phyloP scores from a whole-genome alignment of 2,888 invertebrate species.

The Ischnus inquisitorius region DNA sequence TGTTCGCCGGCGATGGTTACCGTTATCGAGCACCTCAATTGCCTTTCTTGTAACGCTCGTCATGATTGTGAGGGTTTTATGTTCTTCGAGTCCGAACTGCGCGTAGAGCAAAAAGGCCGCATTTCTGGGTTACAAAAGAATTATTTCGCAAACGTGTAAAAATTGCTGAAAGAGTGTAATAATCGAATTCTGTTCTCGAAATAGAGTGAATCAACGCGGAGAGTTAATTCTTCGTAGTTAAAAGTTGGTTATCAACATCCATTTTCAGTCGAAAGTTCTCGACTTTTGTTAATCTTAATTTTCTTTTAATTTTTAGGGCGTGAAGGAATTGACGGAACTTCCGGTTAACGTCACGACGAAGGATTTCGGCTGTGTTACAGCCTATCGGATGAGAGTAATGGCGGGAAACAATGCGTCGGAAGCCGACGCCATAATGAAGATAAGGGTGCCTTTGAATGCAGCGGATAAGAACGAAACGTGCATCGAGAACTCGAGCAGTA shows the following conservation, averaged over 20 bases:
- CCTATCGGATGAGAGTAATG: conserved; percentile 60
- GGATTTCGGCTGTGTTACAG: conserved; percentile 45
- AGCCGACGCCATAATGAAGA: conserved; percentile 42
- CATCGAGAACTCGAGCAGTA: conserved; percentile 17
- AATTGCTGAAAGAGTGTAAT: too few relatives aligned
- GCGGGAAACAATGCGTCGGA: conserved; percentile 24
- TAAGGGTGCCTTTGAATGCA: conserved; percentile 38
- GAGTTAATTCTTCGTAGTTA: background rate
- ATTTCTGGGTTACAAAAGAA: too few relatives aligned
- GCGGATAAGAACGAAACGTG: conserved; percentile 44
- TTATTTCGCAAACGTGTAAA: too few relatives aligned
- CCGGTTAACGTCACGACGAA: conserved; percentile 52
- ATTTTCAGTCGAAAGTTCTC: background rate
- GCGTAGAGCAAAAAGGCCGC: too few relatives aligned
- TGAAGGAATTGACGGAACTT: conserved; percentile 35
- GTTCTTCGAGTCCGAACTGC: too few relatives aligned
- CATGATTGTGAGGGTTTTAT: too few relatives aligned
- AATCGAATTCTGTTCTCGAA: too few relatives aligned
- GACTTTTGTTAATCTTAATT: background rate
- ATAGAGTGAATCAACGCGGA: too few relatives aligned
- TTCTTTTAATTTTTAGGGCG: conserved; percentile 31
- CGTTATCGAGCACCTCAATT: background rate
- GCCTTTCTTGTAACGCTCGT: too few relatives aligned
- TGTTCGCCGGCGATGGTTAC: background rate
- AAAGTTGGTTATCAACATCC: background rate